Conservation (phyloP, 2,113 vertebrate species). For the Antennarius striatus region DNA sequence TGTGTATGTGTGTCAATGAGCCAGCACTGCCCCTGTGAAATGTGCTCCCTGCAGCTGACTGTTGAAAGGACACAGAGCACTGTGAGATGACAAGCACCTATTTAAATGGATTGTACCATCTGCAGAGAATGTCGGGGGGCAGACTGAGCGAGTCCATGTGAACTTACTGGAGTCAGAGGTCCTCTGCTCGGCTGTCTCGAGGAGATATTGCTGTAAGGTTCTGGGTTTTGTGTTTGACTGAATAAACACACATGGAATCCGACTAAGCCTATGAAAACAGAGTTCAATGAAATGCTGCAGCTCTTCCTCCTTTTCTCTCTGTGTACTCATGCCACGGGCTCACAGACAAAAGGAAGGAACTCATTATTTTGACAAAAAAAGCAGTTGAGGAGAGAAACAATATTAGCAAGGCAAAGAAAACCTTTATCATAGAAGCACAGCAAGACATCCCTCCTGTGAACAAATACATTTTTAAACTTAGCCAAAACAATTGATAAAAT, state of each 20-base stretch:
- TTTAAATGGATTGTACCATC: slow-evolving; percentile 88
- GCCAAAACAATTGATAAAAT: too few relatives aligned
- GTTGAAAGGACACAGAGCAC: slow-evolving; percentile 81
- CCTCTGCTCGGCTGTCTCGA: slow-evolving; percentile 40
- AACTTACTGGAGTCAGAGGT: slow-evolving; percentile 40
- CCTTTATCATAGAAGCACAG: slow-evolving; percentile 15
- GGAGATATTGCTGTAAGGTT: slow-evolving; percentile 36
- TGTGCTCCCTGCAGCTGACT: slow-evolving; percentile 77
- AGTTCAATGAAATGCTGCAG: slow-evolving; percentile 22
- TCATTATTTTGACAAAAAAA: slow-evolving; percentile 60
- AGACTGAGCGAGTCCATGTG: slow-evolving; percentile 26
- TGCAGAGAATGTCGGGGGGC: slow-evolving; percentile 25
- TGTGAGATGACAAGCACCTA: slow-evolving; percentile 80
- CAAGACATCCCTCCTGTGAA: slow-evolving; percentile 2
- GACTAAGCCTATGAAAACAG: slow-evolving; percentile 7
- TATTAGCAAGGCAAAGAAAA: slow-evolving; percentile 46
- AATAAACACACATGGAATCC: slow-evolving; percentile 9
- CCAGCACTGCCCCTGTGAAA: slow-evolving; percentile 66
- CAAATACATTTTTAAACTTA: slow-evolving; percentile 9
- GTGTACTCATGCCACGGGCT: slow-evolving; percentile 22
- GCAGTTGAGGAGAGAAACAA: slow-evolving; percentile 44
- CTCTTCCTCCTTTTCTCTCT: slow-evolving; percentile 12
- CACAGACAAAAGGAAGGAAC: slow-evolving; percentile 52
- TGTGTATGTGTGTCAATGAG: slow-evolving; percentile 49
- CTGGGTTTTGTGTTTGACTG: slow-evolving; percentile 18